Evolutionary conservation across 2,113 vertebrate species (phyloP).

Genomic region (Trematocara unimaculatum): DNA sequence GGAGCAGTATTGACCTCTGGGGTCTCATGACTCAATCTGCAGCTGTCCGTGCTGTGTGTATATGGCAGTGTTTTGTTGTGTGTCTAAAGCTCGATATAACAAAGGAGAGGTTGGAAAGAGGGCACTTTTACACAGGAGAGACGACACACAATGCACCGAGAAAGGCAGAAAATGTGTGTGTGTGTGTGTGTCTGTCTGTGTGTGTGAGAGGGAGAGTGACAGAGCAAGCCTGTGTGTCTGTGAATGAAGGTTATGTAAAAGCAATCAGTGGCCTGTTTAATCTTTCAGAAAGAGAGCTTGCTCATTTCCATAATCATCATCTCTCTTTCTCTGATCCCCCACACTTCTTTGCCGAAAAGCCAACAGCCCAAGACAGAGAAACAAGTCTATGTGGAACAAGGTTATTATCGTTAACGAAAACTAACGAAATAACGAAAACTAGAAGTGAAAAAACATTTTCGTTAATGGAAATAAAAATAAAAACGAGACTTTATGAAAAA

Average conservation of each 20-base stretch:
- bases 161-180: background rate
- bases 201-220: background rate
- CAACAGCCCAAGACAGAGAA: background rate
- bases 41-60: background rate
- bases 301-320: conserved; percentile 76
- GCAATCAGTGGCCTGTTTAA: conserved; percentile 72
- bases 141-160: background rate
- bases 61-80: background rate
- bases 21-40: background rate
- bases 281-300: conserved; percentile 55
- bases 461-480: too few relatives aligned
- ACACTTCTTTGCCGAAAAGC: background rate
- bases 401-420: too few relatives aligned
- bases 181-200: background rate
- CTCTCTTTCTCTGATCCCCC: conserved; percentile 20
- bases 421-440: too few relatives aligned
- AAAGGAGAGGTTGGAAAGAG: background rate
- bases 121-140: background rate
- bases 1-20: background rate
- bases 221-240: background rate
- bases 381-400: background rate
- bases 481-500: too few relatives aligned
- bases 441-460: too few relatives aligned
- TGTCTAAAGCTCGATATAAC: background rate
- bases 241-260: conserved; percentile 66